Evolutionary conservation across 2,888 invertebrate species (phyloP).

Genomic region (Tachystola acroxantha): DNA sequence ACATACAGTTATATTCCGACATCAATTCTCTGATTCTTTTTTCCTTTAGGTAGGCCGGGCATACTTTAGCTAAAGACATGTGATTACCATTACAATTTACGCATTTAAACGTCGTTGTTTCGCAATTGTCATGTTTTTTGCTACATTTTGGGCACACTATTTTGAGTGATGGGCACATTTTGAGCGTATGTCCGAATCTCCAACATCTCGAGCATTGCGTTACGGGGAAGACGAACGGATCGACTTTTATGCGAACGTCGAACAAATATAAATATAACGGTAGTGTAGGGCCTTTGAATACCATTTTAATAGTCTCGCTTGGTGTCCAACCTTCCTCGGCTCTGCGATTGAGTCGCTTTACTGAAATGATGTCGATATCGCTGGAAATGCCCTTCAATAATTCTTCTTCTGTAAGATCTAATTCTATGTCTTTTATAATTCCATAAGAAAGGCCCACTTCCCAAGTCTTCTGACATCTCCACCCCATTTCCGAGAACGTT

Average conservation of each 20-base stretch:
- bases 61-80: not conserved
- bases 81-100: slow-evolving; percentile 10
- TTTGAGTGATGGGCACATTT: slow-evolving; percentile 14
- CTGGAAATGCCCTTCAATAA: not conserved
- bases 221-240: slow-evolving; percentile 12
- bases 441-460: slow-evolving; percentile 13
- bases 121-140: slow-evolving; percentile 13
- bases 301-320: slow-evolving; percentile 8
- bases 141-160: slow-evolving; percentile 16
- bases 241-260: slow-evolving; percentile 6
- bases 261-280: slow-evolving; percentile 4
- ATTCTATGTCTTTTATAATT: slow-evolving; percentile 11
- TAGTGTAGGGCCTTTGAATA: slow-evolving; percentile 6
- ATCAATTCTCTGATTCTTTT: slow-evolving; percentile 1
- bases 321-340: slow-evolving; percentile 6
- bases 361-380: slow-evolving; percentile 3
- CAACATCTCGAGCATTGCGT: slow-evolving; percentile 18
- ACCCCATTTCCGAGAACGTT: slow-evolving; percentile 6
- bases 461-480: slow-evolving; percentile 7
- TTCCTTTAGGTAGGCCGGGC: slow-evolving; percentile 2
- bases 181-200: slow-evolving; percentile 13
- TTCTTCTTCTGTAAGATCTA: slow-evolving; percentile 11
- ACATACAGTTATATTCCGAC: not conserved
- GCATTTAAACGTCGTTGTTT: slow-evolving; percentile 9
- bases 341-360: slow-evolving; percentile 8